These are phyloP conservation scores for Danio jaintianensis DNA, from an alignment of 2,797 vertebrate species.

Conservation along the genomic window DNA sequence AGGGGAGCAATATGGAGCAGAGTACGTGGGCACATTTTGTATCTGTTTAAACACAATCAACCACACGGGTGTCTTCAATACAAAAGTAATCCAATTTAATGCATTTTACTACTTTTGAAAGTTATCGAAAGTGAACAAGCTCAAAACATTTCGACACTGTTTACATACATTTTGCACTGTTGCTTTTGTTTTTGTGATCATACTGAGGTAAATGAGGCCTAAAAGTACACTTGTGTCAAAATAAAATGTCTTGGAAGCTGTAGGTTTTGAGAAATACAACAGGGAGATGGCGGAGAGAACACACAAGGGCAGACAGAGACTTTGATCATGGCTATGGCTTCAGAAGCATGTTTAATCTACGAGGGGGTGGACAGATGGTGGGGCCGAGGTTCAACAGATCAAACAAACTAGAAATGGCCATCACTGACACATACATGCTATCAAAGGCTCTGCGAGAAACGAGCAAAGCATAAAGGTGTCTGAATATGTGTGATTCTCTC, in stretches of 20 bases:
- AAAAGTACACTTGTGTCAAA: no score
- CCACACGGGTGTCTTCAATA: no score
- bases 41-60: no score
- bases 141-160: no score
- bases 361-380: neutral
- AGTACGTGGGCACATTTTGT: no score
- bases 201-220: no score
- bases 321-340: constrained; percentile 30
- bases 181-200: no score
- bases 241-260: neutral
- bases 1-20: no score
- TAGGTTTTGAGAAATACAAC: neutral
- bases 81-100: no score
- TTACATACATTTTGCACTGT: no score
- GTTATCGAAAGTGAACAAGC: no score
- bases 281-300: neutral
- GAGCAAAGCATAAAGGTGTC: constrained; percentile 24
- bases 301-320: neutral
- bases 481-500: constrained; percentile 12
- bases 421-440: constrained; percentile 12
- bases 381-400: neutral
- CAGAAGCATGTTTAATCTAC: constrained; percentile 32
- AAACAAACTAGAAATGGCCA: constrained; percentile 34
- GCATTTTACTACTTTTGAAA: no score
- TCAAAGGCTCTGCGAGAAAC: neutral